Conservation (phyloP, 1,140 invertebrate species). For the Gyrodactylus bullatarudis region DNA sequence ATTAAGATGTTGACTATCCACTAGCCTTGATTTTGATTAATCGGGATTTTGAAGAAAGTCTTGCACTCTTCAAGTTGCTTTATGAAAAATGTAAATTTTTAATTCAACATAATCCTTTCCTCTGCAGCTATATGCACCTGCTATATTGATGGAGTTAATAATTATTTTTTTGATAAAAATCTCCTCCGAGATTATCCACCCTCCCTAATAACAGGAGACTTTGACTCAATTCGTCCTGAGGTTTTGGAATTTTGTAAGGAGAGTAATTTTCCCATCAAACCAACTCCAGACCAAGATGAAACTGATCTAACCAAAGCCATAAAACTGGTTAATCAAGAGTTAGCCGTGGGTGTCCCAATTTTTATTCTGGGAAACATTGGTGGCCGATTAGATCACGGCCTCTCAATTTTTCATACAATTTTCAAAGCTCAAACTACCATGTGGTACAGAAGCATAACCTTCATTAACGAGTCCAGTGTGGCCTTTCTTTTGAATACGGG, state of each 20-base stretch:
- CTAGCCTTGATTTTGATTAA: neutral
- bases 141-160: neutral
- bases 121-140: neutral
- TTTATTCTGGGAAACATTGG: neutral
- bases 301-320: neutral
- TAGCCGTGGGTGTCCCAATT: neutral
- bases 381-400: neutral
- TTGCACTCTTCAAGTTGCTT: neutral
- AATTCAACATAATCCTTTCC: too few species aligned
- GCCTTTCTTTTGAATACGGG: neutral
- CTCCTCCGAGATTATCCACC: neutral
- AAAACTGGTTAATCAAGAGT: neutral
- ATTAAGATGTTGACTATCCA: too few species aligned
- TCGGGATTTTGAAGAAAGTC: neutral
- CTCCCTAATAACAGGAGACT: neutral
- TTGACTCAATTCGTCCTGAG: neutral
- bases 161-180: neutral
- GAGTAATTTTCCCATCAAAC: neutral
- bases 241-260: neutral
- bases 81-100: neutral
- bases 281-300: neutral
- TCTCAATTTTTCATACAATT: neutral
- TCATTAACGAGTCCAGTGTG: neutral
- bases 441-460: neutral
- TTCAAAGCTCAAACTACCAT: neutral